A percentile compares a stretch with the other conserved stretches of the same genome.
phyloP scores from a whole-genome alignment of 64 coral and sea anemone species.

The Cladopsammia gracilis region DNA sequence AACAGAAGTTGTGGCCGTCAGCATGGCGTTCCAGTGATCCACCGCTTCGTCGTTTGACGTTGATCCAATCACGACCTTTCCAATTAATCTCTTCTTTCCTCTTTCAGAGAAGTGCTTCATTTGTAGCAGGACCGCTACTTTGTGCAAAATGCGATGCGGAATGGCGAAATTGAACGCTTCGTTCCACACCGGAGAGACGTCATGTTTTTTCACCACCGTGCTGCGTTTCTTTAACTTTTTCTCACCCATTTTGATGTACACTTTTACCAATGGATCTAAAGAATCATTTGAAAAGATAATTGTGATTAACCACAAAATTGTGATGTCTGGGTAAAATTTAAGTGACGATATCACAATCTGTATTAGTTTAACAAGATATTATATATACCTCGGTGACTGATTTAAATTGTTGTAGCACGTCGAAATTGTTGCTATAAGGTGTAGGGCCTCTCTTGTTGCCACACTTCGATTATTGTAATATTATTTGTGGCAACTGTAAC shows the following conservation, averaged over 20 bases:
- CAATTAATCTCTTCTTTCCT: constrained; percentile 80
- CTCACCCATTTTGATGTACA: constrained; percentile 94
- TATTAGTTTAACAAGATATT: too few species aligned
- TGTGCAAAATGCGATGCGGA: constrained; percentile 82
- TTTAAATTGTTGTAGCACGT: too few species aligned
- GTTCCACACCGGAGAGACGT: constrained; percentile 88
- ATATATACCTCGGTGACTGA: too few species aligned
- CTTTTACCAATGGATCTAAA: constrained; percentile 91
- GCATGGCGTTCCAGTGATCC: constrained; percentile 96
- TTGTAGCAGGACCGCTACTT: constrained; percentile 79
- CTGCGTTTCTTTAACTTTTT: constrained; percentile 92
- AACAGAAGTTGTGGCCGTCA: constrained; percentile 68
- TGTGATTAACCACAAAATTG: not conserved
- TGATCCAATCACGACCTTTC: constrained; percentile 83
- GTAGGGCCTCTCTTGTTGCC: too few species aligned
- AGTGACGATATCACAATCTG: too few species aligned
- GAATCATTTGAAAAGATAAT: not conserved
- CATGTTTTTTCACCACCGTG: constrained; percentile 83
- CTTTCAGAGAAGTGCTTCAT: constrained; percentile 92
- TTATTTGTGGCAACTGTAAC: too few species aligned
- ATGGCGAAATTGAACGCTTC: constrained; percentile 95
- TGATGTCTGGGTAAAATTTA: too few species aligned
- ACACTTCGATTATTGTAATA: too few species aligned
- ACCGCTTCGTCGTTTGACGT: constrained; percentile 88
- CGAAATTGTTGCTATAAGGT: too few species aligned